These are phyloP conservation scores for Holotrichia oblita DNA, from an alignment of 1,140 invertebrate genomes.

Conservation along the genomic window DNA sequence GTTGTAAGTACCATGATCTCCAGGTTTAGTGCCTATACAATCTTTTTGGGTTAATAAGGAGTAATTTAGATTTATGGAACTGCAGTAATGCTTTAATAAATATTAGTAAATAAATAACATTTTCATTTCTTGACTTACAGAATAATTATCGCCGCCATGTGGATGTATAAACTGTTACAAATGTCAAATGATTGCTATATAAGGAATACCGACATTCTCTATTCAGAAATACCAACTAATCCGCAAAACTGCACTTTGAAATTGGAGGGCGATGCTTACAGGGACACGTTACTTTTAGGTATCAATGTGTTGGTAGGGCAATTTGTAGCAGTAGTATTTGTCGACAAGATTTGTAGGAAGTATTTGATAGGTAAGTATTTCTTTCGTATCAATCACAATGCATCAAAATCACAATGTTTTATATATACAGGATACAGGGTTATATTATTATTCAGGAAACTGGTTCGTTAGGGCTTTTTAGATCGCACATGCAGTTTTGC, in stretches of 20 bases:
- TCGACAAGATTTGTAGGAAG: constrained; percentile 4
- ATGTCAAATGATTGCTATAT: neutral
- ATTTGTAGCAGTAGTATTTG: constrained; percentile 3
- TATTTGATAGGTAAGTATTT: constrained; percentile 30
- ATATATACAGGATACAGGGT: too few species aligned
- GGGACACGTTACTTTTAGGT: constrained; percentile 6
- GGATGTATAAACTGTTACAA: constrained; percentile 19
- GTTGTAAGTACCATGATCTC: too few species aligned
- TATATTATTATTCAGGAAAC: too few species aligned
- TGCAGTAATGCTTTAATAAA: too few species aligned
- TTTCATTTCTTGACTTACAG: neutral
- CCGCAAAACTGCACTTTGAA: constrained; percentile 2
- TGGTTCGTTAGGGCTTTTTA: too few species aligned
- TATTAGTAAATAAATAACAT: neutral
- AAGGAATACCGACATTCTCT: constrained; percentile 7
- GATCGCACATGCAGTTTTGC: too few species aligned
- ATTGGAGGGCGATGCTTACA: constrained; percentile 13
- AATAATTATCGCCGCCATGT: constrained; percentile 1
- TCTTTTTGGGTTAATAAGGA: too few species aligned
- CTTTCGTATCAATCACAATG: too few species aligned
- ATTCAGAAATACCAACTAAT: neutral
- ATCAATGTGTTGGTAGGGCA: constrained; percentile 8
- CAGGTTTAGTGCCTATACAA: too few species aligned
- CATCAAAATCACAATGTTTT: too few species aligned
- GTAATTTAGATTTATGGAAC: too few species aligned